These are phyloP conservation scores for Ceratothoa steindachneri DNA, from an alignment of 2,888 invertebrate species.

Conservation along the genomic window DNA sequence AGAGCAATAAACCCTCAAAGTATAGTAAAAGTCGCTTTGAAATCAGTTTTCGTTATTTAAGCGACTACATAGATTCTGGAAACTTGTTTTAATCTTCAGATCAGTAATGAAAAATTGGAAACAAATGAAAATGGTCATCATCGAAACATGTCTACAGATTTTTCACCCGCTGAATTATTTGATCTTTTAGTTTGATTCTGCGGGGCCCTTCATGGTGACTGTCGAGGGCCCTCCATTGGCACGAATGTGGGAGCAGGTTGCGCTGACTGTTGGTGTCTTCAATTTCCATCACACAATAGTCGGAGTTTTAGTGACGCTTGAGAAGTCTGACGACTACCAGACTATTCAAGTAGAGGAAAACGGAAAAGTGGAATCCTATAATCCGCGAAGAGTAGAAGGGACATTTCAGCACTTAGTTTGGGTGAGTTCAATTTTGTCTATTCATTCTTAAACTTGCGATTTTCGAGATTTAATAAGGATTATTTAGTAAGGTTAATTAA, in stretches of 20 bases:
- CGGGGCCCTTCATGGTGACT: slow-evolving; percentile 37
- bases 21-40: too few relatives aligned
- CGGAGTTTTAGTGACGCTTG: slow-evolving; percentile 32
- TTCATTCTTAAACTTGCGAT: too few relatives aligned
- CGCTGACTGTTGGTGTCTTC: slow-evolving; percentile 37
- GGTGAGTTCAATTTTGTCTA: slow-evolving; percentile 25
- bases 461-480: too few relatives aligned
- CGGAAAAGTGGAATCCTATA: slow-evolving; percentile 33
- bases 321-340: slow-evolving; percentile 33
- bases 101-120: too few relatives aligned
- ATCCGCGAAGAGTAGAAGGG: slow-evolving; percentile 31
- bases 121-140: too few relatives aligned
- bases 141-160: too few relatives aligned
- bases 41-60: too few relatives aligned
- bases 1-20: too few relatives aligned
- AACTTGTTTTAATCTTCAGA: too few relatives aligned
- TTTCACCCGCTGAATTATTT: too few relatives aligned
- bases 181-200: slow-evolving; percentile 42
- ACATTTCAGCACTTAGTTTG: slow-evolving; percentile 43
- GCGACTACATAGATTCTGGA: too few relatives aligned
- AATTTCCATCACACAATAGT: slow-evolving; percentile 39
- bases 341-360: slow-evolving; percentile 36
- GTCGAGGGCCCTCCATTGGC: slow-evolving; percentile 36
- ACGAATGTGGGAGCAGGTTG: slow-evolving; percentile 46
- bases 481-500: too few relatives aligned